Percentiles rank a stretch among this genome's conserved stretches.
phyloP scores from a whole-genome alignment of 2,113 vertebrate species.

The Ophthalmolycus amberensis region DNA sequence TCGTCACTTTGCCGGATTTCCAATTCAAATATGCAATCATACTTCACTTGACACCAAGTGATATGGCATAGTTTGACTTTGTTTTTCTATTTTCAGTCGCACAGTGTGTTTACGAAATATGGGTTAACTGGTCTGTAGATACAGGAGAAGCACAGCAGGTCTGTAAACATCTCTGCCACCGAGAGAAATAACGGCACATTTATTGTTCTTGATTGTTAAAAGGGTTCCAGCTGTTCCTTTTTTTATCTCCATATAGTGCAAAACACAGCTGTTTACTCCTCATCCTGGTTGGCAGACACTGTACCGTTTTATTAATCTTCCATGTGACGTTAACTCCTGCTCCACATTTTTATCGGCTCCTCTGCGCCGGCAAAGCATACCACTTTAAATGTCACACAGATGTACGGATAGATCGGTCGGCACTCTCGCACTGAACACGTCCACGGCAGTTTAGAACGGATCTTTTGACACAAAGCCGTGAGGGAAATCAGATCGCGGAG shows the following conservation, averaged over 20 bases:
- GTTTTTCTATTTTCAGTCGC: slow-evolving; percentile 67
- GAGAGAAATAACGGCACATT: slow-evolving; percentile 51
- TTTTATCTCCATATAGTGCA: background rate
- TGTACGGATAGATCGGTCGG: background rate
- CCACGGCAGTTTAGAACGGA: background rate
- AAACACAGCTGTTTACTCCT: slow-evolving; percentile 32
- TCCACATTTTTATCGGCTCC: background rate
- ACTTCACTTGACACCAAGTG: slow-evolving; percentile 63
- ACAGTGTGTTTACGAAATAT: slow-evolving; percentile 56
- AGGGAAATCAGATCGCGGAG: background rate
- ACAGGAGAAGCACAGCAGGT: slow-evolving; percentile 50
- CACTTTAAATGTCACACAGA: background rate
- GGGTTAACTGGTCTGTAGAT: slow-evolving; percentile 75
- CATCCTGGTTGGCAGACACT: slow-evolving; percentile 3
- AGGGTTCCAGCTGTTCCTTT: slow-evolving; percentile 21
- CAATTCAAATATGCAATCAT: slow-evolving; percentile 70
- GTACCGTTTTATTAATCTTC: background rate
- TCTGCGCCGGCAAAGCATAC: background rate
- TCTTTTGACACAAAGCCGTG: background rate
- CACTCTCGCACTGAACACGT: background rate
- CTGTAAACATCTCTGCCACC: slow-evolving; percentile 63
- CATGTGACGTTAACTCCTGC: background rate
- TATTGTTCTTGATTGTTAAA: slow-evolving; percentile 47
- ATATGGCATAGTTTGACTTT: slow-evolving; percentile 77
- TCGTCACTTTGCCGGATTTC: slow-evolving; percentile 72